A percentile compares a stretch with the other conserved stretches of the same genome.
Conservation (phyloP, 1,140 invertebrate species). For the Diprion similis region DNA sequence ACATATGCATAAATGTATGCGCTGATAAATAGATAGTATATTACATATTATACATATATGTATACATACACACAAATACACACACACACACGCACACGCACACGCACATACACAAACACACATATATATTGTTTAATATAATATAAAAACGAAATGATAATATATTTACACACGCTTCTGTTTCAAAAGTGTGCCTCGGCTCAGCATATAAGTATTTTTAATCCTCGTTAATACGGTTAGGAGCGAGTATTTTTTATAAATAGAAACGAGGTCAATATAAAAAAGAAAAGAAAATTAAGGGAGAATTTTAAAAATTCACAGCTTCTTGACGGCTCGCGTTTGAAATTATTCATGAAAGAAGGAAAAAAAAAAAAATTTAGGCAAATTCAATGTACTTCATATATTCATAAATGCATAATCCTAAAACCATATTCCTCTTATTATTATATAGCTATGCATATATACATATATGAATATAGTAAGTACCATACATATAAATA, state of each 20-base stretch:
- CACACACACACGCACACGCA: conserved; percentile 12
- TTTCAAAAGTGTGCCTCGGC: background rate
- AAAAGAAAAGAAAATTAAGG: conserved; percentile 11
- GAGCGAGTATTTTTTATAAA: background rate
- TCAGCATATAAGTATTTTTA: conserved; percentile 6
- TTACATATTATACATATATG: no score
- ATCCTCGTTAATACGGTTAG: conserved; percentile 3
- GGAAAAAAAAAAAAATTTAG: background rate
- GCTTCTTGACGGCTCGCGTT: conserved; percentile 13
- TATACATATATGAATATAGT: conserved; percentile 42
- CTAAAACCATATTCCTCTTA: conserved; percentile 30
- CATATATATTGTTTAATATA: conserved; percentile 26
- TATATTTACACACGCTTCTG: conserved; percentile 33
- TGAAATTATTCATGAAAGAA: background rate
- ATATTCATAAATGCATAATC: conserved; percentile 32
- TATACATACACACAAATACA: conserved; percentile 32
- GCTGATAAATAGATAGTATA: conserved; percentile 29
- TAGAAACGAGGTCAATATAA: conserved; percentile 20
- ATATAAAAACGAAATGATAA: conserved; percentile 29
- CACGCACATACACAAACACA: conserved; percentile 29
- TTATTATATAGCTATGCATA: background rate
- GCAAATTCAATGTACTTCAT: conserved; percentile 11
- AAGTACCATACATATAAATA: conserved; percentile 37
- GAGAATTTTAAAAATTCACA: conserved; percentile 17
- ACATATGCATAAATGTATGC: conserved; percentile 25